Evolutionary conservation across 1,140 invertebrate genomes (phyloP), one percentile per base, ranked within the genome.

Genomic region (Drosophila yakuba): DNA sequence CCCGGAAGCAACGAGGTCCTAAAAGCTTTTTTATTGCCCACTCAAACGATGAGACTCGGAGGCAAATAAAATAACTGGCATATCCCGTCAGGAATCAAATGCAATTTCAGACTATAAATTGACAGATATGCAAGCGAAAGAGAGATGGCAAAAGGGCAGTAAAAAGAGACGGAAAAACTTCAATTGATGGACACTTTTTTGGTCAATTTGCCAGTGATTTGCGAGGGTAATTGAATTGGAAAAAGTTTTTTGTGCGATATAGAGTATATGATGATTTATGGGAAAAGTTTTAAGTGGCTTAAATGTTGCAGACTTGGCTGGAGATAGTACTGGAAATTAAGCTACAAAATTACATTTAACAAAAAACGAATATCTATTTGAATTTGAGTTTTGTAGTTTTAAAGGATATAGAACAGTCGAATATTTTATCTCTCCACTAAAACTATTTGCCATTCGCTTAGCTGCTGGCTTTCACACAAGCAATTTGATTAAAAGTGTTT

Each of bases 91-190:
- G 56, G 56, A 77, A 77, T 61, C 62, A 77, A 77, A 76, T 76
- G 73, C 73, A 76, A 77, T 75, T 74, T 66, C 71, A 75, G 72
- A 17, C 72, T 74, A 43, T 35, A 74, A 76, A 75, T 75, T 75
- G 71, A 66, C 73, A 75, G 71, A 66, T 74, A 58, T 75, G 71
- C 73, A 75, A 41, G 35, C 39, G 35, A 8, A 14, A 71, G 41
- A 55, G 35, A 47, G 38, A 20, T 12, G 6, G 63, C 4, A n/a
- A 38, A 64, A 32, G 12, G 57, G 23, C 12, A 66, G 38, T 61
- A 64, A 63, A 58, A 54, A 36, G 38, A 44, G 23, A 47, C 25
- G 39, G 47, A 59, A 6, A 12, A 36, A 36, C 38, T 38, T 50
- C 64, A 50, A 72, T 69, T 72, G 69, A 73, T 71, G 69, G 66